Base-by-base conservation (phyloP, 2,113 vertebrate genomes). In the Hippoglossus stenolepis region DNA sequence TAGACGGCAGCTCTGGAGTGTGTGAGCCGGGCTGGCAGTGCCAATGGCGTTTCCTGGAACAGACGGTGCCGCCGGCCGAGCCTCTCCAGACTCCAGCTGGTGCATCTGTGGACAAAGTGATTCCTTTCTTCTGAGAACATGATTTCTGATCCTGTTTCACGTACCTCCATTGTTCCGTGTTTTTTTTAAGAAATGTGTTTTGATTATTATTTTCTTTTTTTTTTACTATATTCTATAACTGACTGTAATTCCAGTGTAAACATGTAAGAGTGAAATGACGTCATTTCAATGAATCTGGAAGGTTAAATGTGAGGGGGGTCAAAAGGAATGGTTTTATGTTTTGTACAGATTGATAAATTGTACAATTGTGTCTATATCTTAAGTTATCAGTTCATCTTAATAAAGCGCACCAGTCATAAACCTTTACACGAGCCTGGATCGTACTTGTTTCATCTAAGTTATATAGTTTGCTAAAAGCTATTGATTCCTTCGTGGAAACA, bases 321-420 rank as follows among this genome's bases (percentile, higher is more conserved):
- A 60, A 79, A 72, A 68, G 74, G 75, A 88, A 92, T 61, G 83
- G 15, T 88, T 90, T 92, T 92, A 81, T 91, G 89, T 92, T 92
- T 90, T 93, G 92, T 93, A 93, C 87, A 93, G 92, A 88, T 82
- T 90, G 84, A 93, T 87, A 79, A 92, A 91, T 91, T 93, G 90
- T 92, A 92, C 88, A 90, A 92, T 93, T 91, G 80, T 93, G 92
- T 93, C 85, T 89, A 92, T 92, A 93, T 89, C 90, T 93, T 93
- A 93, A 93, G 89, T 93, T 93, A 93, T 93, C 91, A 57, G 81
- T 92, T 90, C 86, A 92, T 92, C 89, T 90, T 90, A 93, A 92
- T 93, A 93, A 93, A 93, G 89, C 86, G 91, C 92, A 92, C 91
- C 90, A 87, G 88, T 92, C 85, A 90, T 90, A 90, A 90, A 93